Evolutionary conservation across 2,113 vertebrate species (phyloP), one percentile per base, ranked within the genome.

Genomic region (Aspiorhynchus laticeps): DNA sequence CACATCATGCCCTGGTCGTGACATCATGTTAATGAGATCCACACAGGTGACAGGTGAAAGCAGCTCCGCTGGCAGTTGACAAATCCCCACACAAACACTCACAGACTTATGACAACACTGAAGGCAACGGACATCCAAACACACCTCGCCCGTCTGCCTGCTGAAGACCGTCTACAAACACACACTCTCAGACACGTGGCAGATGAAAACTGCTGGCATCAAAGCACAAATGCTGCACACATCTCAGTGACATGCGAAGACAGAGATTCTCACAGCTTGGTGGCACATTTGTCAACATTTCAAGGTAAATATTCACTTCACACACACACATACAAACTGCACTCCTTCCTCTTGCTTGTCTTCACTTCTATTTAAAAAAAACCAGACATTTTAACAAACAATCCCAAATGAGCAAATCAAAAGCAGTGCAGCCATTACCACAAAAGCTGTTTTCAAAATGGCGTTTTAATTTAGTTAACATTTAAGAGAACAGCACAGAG

Each of bases 401-500:
- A 78, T 38, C 26, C 48, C 14, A 82, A 71, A 76, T 33, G 14
- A 75, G n/a, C 33, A 48, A 85, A 14, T 48, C 10, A 69, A 82
- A 84, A 83, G 28, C 63, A 53, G n/a, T 75, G 9, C 77, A 61
- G 61, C 71, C 11, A 17, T 80, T 61, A 63, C 56, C 76, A 80
- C 71, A 81, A 71, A 26, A 46, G 59, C 77, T 73, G 79, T 92
- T 91, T 93, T 93, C 90, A 93, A 94, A 95, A 90, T n/a, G 91
- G 67, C 86, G 86, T 90, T 88, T 96, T 96, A 92, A 95, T 96
- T 96, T 93, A 90, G 93, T 93, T 93, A 94, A 95, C 93, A 94
- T 94, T 92, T 91, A 95, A 90, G 92, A 92, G 92, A 94, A 95
- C 92, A 93, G 92, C 92, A 95, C 93, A 91, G 92, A 94, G 74